Percentiles rank a stretch among this genome's conserved stretches.
These are phyloP conservation scores for Salmo trutta DNA, from an alignment of 2,797 vertebrate species.

Conservation along the genomic window DNA sequence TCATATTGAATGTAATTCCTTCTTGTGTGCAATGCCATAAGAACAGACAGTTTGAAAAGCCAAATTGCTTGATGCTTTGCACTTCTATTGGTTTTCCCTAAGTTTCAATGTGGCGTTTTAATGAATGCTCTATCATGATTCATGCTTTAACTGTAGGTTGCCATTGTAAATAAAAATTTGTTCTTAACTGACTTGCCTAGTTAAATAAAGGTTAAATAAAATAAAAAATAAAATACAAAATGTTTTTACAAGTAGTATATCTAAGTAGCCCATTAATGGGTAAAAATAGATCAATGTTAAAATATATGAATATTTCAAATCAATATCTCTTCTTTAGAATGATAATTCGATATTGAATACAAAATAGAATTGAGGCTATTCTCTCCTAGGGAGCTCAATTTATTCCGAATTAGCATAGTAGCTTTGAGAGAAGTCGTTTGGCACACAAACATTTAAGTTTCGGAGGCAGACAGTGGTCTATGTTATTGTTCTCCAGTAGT, in stretches of 20 bases:
- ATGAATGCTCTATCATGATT: constrained; percentile 46
- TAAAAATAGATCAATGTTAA: constrained; percentile 18
- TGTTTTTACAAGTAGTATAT: constrained; percentile 24
- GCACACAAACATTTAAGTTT: constrained; percentile 21
- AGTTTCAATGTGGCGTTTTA: constrained; percentile 43
- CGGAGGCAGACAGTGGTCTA: not conserved
- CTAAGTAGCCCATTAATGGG: constrained; percentile 27
- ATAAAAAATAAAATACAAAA: too few relatives aligned
- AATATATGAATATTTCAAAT: not conserved
- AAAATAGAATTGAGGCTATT: not conserved
- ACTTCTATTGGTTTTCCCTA: constrained; percentile 59
- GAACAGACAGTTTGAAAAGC: constrained; percentile 2
- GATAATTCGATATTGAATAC: not conserved
- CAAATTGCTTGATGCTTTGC: constrained; percentile 47
- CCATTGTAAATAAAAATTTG: too few relatives aligned
- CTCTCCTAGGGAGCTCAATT: not conserved
- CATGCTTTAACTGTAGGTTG: constrained; percentile 13
- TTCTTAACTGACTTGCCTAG: too few relatives aligned
- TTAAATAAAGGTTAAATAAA: too few relatives aligned
- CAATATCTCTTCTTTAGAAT: not conserved
- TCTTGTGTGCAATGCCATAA: not conserved
- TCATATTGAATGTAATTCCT: not conserved
- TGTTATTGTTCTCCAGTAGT: not conserved
- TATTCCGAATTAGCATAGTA: not conserved
- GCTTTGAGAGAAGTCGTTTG: not conserved